Evolutionary conservation across 2,888 invertebrate genomes (phyloP), one percentile per base, ranked within the genome.

Genomic region (Micropterix aruncella): DNA sequence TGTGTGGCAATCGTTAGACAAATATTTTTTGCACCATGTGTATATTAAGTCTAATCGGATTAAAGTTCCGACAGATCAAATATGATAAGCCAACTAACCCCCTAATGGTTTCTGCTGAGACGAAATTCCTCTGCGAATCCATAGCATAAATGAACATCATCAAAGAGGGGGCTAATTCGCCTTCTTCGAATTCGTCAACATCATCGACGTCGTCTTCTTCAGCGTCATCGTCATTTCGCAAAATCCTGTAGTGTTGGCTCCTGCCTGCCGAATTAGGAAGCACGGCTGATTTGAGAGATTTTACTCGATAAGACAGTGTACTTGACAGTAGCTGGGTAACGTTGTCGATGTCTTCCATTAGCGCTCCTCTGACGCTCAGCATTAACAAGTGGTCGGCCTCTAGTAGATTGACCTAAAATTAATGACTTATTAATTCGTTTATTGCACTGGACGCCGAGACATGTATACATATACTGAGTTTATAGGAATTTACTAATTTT

Each of bases 341-440:
- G 7, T 27, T 12, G 12, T 27, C 27, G 27, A 27, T 5, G 27
- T 5, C 12, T 50, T 71, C 66, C 47, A 68, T 51, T 51, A 69
- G 63, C 42, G 62, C 60, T 50, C 66, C 55, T 53, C 54, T 55
- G 16, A 72, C 51, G 15, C 63, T 66, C 14, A 73, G 48, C 3
- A 73, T 63, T 2, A 61, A 63, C 47, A 73, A 66, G 48, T 70
- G 60, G 45, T 58, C 56, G 37, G 57, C 51, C 41, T 65, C 57
- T 48, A 73, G 53, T 19, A 69, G 53, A 56, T 63, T 66, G 18
- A 73, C 66, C 73, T 73, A 55, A 45, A 65, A 66, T 52, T 45
- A 52, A n/a, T n/a, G n/a, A n/a, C n/a, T n/a, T n/a, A n/a, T n/a
- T 18, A 44, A 39, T 14, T 44, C 19, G 16, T 46, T 17, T 18